Evolutionary conservation across 2,113 vertebrate species (phyloP).

Genomic region (mouse (Mus musculus)): GRCm39 chr5:85909001-85909500

Average conservation of each 20-base stretch:
- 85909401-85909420: neutral
- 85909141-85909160: neutral
- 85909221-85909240: neutral
- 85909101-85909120: neutral
- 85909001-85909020: neutral
- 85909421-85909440: neutral
- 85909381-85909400: neutral
- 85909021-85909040: neutral
- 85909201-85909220: neutral
- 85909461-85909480: neutral
- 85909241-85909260: neutral
- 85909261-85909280: neutral
- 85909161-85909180: neutral
- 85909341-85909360: neutral
- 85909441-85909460: neutral
- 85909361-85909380: neutral
- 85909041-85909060: neutral
- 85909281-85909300: neutral
- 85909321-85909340: neutral
- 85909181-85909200: neutral
- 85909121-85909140: neutral
- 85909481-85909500: neutral
- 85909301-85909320: constrained; percentile 7
- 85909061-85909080: neutral
- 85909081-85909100: neutral